These are phyloP conservation scores for Malurus cyaneus DNA, from an alignment of 2,113 vertebrate genomes.

Conservation along the genomic window DNA sequence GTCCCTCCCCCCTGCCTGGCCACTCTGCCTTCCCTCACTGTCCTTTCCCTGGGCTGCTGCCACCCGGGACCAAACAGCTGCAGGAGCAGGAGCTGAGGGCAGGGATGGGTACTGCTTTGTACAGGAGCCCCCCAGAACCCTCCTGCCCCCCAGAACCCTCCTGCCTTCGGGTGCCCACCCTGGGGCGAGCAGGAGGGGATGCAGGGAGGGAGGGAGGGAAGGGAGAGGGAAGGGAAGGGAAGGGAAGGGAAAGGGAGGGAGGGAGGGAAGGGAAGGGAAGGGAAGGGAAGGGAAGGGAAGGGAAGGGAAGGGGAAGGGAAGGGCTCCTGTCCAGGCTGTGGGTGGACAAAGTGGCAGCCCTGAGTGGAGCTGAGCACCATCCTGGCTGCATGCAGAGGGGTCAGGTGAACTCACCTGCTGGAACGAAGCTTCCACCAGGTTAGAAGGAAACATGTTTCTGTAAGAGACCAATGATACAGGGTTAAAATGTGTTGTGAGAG, in stretches of 20 bases:
- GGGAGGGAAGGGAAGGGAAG: too few relatives aligned
- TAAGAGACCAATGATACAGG: not conserved
- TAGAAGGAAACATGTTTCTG: constrained; percentile 92
- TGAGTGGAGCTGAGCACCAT: not conserved
- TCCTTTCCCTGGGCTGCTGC: not conserved
- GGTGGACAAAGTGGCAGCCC: not conserved
- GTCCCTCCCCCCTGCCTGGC: too few relatives aligned
- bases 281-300: too few relatives aligned
- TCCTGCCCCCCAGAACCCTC: not conserved
- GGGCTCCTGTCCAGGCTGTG: not conserved
- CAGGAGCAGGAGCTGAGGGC: rapidly evolving
- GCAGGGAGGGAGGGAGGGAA: too few relatives aligned
- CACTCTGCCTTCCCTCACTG: not conserved
- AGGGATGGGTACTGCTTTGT: rapidly evolving
- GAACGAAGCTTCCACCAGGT: constrained; percentile 87
- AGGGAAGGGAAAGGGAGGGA: not conserved
- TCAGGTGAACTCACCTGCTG: constrained; percentile 78
- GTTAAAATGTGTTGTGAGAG: not conserved
- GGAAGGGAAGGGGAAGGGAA: not conserved
- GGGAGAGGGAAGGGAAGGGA: too few relatives aligned
- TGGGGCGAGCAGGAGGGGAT: not conserved
- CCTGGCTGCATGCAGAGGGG: rapidly evolving
- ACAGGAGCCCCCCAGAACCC: not conserved
- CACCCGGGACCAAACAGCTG: not conserved
- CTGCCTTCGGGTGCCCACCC: not conserved